Conservation (phyloP, 2,888 invertebrate genomes). For the Temnothorax rugatulus region DNA sequence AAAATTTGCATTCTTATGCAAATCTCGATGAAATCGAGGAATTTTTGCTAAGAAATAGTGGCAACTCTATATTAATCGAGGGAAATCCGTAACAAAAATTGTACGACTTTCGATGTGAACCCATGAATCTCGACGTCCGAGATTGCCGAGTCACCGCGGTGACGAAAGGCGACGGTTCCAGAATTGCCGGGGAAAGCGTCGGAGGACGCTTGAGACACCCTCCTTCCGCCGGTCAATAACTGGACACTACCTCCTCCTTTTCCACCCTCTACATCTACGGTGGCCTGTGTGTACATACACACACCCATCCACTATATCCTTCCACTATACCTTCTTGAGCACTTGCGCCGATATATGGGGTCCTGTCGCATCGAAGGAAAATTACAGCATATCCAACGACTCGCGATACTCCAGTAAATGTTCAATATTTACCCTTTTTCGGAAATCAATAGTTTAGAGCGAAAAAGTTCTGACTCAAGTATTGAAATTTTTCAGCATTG, state of each 20-base stretch:
- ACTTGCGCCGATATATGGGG: constrained; percentile 50
- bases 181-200: constrained; percentile 69
- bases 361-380: constrained; percentile 41
- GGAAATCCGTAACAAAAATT: background rate
- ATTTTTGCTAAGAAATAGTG: background rate
- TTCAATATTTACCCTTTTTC: background rate
- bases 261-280: constrained; percentile 44
- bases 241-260: constrained; percentile 81
- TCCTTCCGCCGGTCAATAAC: constrained; percentile 85
- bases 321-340: constrained; percentile 20
- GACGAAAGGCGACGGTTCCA: constrained; percentile 63
- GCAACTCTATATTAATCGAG: background rate
- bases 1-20: background rate
- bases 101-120: background rate
- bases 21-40: background rate
- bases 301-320: constrained; percentile 18
- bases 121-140: constrained; percentile 20
- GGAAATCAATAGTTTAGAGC: background rate
- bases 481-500: background rate
- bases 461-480: background rate
- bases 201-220: constrained; percentile 73
- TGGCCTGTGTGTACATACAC: constrained; percentile 7
- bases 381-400: background rate
- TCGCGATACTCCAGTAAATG: constrained; percentile 13
- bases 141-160: constrained; percentile 49